Evolutionary conservation across 2,113 vertebrate species (phyloP), one percentile per base, ranked within the genome.

Genomic region (Microtus montanus): DNA sequence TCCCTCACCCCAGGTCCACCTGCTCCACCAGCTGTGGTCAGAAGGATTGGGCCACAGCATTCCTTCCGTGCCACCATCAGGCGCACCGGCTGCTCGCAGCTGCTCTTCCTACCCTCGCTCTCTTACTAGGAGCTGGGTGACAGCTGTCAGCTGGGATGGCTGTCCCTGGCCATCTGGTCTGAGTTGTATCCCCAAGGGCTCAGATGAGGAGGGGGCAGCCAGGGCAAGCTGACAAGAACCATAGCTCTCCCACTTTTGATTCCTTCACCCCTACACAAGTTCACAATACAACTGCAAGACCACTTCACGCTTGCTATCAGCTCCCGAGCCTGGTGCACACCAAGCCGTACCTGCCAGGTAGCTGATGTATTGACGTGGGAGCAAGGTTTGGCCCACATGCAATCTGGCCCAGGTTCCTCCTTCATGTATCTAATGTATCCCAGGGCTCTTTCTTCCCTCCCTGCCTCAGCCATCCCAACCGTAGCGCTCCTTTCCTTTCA

Each of bases 111-210:
- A n/a, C 1, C 33, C 75, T 19, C 30, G 66, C n/a, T 82, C 1
- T 73, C 90, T 88, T 61, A 52, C 8, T 44, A 52, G n/a, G 47
- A 82, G 47, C 83, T 80, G 44, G 82, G 78, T 74, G 64, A 84
- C 95, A 97, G 94, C 96, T 96, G 94, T 87, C 41, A 3, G 58
- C 66, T 52, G 80, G 44, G 71, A 15, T 68, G 54, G 47, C 74
- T 49, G 19, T 82, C 75, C 70, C 71, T 44, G 70, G 70, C 89
- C 92, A 64, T 86, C 85, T 88, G 94, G 52, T 90, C 75, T 6
- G 44, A 5, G 3, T 38, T 30, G 28, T 44, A 33, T 84, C 84
- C 75, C 64, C 2, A 47, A 77, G 61, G 20, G 28, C 11, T 79
- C 52, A 5, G 71, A 68, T 44, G 52, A 28, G 61, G 61, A 30